These are phyloP conservation scores for Trimorus sp. DNA, from an alignment of 2,888 invertebrate genomes.

Conservation along the genomic window DNA sequence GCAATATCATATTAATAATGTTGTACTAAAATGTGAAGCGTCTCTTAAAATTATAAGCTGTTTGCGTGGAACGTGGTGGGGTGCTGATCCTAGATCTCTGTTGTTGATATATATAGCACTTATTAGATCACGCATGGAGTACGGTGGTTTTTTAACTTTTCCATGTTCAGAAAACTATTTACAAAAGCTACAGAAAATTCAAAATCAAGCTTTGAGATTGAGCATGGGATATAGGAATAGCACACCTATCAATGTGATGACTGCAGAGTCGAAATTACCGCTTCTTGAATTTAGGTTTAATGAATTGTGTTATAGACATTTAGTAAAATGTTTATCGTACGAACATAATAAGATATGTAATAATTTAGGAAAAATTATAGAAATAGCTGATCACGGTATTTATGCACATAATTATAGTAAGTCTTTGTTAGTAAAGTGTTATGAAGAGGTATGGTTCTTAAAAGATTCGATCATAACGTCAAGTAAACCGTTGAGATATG, in stretches of 20 bases:
- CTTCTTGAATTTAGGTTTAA: constrained; percentile 16
- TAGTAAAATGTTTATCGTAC: constrained; percentile 22
- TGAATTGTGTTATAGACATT: constrained; percentile 24
- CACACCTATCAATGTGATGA: constrained; percentile 55
- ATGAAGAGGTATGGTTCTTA: constrained; percentile 19
- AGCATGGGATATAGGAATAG: constrained; percentile 49
- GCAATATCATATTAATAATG: constrained; percentile 15
- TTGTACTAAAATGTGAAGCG: constrained; percentile 6
- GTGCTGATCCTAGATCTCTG: constrained; percentile 28
- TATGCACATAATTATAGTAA: constrained; percentile 33
- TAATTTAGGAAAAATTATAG: constrained; percentile 17
- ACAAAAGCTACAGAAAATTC: constrained; percentile 32
- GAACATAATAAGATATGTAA: background rate
- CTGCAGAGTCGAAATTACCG: no score
- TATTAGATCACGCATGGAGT: constrained; percentile 25
- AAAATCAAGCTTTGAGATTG: constrained; percentile 45
- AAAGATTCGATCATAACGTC: constrained; percentile 26
- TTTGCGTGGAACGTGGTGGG: constrained; percentile 44
- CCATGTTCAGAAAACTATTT: constrained; percentile 24
- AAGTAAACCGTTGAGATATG: background rate
- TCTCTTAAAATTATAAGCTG: constrained; percentile 35
- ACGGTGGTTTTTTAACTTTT: constrained; percentile 25
- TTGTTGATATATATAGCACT: constrained; percentile 16
- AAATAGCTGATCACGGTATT: constrained; percentile 1
- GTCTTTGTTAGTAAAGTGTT: constrained; percentile 21